phyloP scores from a whole-genome alignment of 2,888 invertebrate genomes.

The Ptychoptera albimana region DNA sequence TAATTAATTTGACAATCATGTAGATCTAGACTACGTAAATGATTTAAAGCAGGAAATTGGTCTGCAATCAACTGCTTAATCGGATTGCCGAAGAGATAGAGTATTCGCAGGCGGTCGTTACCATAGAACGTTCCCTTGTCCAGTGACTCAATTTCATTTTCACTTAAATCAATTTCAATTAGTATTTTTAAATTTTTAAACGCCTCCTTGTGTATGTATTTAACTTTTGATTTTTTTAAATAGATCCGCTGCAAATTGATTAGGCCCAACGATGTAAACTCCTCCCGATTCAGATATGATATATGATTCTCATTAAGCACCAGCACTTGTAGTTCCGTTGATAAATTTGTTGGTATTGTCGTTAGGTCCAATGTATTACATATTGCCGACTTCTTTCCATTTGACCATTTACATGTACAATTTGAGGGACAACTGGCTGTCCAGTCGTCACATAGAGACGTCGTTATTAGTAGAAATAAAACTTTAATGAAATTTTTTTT shows the following conservation, averaged over 20 bases:
- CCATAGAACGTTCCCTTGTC: slow-evolving; percentile 70
- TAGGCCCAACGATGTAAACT: slow-evolving; percentile 61
- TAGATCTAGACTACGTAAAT: slow-evolving; percentile 64
- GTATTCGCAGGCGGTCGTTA: slow-evolving; percentile 62
- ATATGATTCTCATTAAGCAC: slow-evolving; percentile 72
- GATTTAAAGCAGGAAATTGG: slow-evolving; percentile 69
- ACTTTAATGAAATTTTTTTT: not conserved
- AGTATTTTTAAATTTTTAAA: slow-evolving; percentile 73
- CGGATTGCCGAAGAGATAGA: slow-evolving; percentile 71
- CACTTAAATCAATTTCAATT: slow-evolving; percentile 72
- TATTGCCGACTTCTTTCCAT: slow-evolving; percentile 77
- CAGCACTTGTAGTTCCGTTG: slow-evolving; percentile 57
- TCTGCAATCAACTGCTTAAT: slow-evolving; percentile 51
- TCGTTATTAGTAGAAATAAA: slow-evolving; percentile 16
- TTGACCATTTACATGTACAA: slow-evolving; percentile 84
- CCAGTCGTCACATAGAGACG: slow-evolving; percentile 57
- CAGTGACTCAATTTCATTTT: slow-evolving; percentile 58
- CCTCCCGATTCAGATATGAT: slow-evolving; percentile 55
- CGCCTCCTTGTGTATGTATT: slow-evolving; percentile 66
- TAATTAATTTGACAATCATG: slow-evolving; percentile 61
- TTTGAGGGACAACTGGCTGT: slow-evolving; percentile 66
- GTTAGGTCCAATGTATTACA: slow-evolving; percentile 70
- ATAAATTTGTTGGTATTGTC: slow-evolving; percentile 53
- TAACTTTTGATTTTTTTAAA: slow-evolving; percentile 56
- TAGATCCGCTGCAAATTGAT: slow-evolving; percentile 74